Evolutionary conservation across 2,113 vertebrate genomes (phyloP).

Genomic region (Ciconia stormi): DNA sequence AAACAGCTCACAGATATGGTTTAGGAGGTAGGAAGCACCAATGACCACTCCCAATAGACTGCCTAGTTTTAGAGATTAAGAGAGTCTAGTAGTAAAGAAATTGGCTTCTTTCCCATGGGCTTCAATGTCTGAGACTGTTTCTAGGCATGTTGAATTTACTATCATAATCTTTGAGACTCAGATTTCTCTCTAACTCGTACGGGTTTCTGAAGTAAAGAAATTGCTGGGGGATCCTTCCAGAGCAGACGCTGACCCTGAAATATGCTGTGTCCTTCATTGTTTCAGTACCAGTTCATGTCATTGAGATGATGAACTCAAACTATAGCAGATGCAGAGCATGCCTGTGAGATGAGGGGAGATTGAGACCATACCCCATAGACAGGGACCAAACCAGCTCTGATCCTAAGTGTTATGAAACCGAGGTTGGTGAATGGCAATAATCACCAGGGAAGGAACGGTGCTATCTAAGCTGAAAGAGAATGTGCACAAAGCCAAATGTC

Average conservation of each 20-base stretch:
- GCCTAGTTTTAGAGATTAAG: background rate
- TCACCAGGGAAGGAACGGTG: background rate
- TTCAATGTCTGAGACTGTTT: background rate
- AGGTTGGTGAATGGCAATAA: background rate
- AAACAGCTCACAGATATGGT: background rate
- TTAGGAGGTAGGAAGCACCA: background rate
- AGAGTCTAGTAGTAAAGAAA: background rate
- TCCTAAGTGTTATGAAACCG: background rate
- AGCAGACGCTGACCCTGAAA: background rate
- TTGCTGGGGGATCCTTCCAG: background rate
- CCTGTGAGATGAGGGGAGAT: background rate
- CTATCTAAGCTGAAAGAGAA: background rate
- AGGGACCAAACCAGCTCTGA: background rate
- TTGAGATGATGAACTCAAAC: background rate
- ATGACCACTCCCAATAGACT: background rate
- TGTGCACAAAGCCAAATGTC: background rate
- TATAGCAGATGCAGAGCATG: background rate
- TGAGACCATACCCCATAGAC: background rate
- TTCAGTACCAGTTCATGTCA: background rate
- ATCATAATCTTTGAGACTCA: background rate
- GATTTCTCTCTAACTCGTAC: background rate
- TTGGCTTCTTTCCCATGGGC: background rate
- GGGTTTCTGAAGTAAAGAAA: background rate
- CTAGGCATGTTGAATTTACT: background rate
- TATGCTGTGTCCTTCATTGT: background rate